Base-by-base conservation (phyloP, 23 tunicate species). In the Aplidium turbinatum region DNA sequence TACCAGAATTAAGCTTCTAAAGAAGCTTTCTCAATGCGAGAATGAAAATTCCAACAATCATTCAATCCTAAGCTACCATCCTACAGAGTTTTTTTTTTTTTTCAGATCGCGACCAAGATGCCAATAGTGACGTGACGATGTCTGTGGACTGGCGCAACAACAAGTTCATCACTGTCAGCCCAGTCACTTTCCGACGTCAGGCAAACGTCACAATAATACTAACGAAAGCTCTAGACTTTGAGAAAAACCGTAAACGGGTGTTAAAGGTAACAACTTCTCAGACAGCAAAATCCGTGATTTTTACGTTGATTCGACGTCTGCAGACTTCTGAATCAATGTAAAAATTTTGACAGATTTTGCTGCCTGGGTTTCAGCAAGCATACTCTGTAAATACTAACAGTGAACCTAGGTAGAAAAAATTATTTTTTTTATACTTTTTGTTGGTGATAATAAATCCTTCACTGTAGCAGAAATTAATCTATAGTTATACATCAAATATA, bases 51-150 rank as follows among this genome's bases (percentile, higher is more conserved):
- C n/a, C n/a, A n/a, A n/a, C n/a, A n/a, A n/a, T n/a, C n/a, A n/a
- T n/a, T n/a, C n/a, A n/a, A n/a, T n/a, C n/a, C n/a, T n/a, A n/a
- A n/a, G n/a, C n/a, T n/a, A n/a, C n/a, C n/a, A n/a, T n/a, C n/a
- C n/a, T n/a, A n/a, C n/a, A n/a, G n/a, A n/a, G n/a, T n/a, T n/a
- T n/a, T n/a, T n/a, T n/a, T n/a, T n/a, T 42, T 7, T 21, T 33
- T 63, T 20, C 57, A 88, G 95, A 88, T 46, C 65, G 46, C 20
- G 95, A 88, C 58, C 95, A 88, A 76, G 87, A 65, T 31, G 68
- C 50, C 11, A 81, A 88, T 46, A 76, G 87, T 70, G 95, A 88
- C 58, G 80, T 88, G 57, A 76, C 87, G 18, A 76, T 88, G 66
- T 75, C 83, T 21, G 85, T 88, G 20, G 87, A 61, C 28, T 76